These are phyloP conservation scores for Sebastes schlegelii DNA, from an alignment of 2,113 vertebrate species.

Conservation along the genomic window DNA sequence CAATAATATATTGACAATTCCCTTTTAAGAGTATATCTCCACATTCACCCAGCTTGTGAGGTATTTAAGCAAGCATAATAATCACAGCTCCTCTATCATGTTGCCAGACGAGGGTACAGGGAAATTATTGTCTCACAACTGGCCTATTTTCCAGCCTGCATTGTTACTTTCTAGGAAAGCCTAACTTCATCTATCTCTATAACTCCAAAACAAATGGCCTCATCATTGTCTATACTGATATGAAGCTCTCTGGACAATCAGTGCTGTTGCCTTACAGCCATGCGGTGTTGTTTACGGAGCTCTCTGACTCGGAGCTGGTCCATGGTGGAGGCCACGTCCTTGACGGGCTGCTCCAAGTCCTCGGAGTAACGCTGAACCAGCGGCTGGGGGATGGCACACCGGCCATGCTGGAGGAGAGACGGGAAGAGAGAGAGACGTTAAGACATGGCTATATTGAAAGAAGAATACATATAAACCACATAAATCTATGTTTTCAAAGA, in stretches of 20 bases:
- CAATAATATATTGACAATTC: not conserved
- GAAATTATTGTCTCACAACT: not conserved
- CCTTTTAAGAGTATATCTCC: not conserved
- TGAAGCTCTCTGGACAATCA: not conserved
- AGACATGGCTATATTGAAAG: not conserved
- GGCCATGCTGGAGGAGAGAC: conserved; percentile 87
- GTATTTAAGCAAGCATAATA: conserved; percentile 8
- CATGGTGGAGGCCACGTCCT: conserved; percentile 90
- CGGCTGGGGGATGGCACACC: conserved; percentile 94
- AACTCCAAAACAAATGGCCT: not conserved
- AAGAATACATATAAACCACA: not conserved
- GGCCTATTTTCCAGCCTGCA: conserved; percentile 1
- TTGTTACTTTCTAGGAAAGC: conserved; percentile 10
- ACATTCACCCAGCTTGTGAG: not conserved
- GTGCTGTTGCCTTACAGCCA: conserved; percentile 91
- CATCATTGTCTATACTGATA: not conserved
- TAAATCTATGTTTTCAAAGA: not conserved
- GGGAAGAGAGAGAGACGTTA: not conserved
- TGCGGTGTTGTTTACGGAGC: conserved; percentile 95
- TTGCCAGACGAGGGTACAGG: not conserved
- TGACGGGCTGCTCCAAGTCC: conserved; percentile 90
- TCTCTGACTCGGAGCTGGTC: conserved; percentile 94
- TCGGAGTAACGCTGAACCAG: conserved; percentile 95
- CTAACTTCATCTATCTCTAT: not conserved
- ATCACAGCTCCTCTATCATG: not conserved